Evolutionary conservation across 92 coral and sea anemone species (phyloP).

Genomic region (Pocillopora meandrina): DNA sequence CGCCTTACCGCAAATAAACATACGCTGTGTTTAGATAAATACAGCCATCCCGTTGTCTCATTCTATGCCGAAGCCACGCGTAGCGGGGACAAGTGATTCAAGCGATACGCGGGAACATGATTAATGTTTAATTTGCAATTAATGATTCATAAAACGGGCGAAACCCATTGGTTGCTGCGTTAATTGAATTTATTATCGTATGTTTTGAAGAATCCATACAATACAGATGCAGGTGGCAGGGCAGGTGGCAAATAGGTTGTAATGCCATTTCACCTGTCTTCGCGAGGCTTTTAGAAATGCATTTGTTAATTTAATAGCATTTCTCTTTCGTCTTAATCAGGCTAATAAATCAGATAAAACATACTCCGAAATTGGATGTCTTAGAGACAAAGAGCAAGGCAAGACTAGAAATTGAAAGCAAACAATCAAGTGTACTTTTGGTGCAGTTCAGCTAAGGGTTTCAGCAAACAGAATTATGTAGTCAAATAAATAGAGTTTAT

Average conservation of each 20-base stretch:
- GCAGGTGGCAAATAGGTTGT: constrained; percentile 69
- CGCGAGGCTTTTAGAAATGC: constrained; percentile 80
- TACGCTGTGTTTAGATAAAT: constrained; percentile 89
- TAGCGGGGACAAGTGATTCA: constrained; percentile 79
- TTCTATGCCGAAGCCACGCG: constrained; percentile 82
- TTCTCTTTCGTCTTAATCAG: constrained; percentile 74
- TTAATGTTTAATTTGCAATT: constrained; percentile 89
- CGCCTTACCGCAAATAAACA: constrained; percentile 93
- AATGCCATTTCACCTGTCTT: constrained; percentile 62
- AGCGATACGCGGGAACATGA: constrained; percentile 88
- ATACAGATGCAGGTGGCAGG: constrained; percentile 77
- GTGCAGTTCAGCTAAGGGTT: constrained; percentile 6
- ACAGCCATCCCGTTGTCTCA: constrained; percentile 67
- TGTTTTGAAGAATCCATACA: constrained; percentile 67
- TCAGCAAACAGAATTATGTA: constrained; percentile 26
- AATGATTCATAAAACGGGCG: constrained; percentile 87
- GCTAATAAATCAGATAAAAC: constrained; percentile 82
- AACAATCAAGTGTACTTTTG: constrained; percentile 20
- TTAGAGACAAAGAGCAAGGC: constrained; percentile 1
- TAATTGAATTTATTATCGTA: constrained; percentile 83
- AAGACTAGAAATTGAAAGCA: constrained; percentile 22
- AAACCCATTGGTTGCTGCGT: constrained; percentile 69
- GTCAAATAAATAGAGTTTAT: constrained; percentile 23
- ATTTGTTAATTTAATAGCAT: constrained; percentile 93
- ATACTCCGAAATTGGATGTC: constrained; percentile 35